These are phyloP conservation scores for Pomatorhinus ruficollis DNA, from an alignment of 2,113 vertebrate genomes.

Conservation along the genomic window DNA sequence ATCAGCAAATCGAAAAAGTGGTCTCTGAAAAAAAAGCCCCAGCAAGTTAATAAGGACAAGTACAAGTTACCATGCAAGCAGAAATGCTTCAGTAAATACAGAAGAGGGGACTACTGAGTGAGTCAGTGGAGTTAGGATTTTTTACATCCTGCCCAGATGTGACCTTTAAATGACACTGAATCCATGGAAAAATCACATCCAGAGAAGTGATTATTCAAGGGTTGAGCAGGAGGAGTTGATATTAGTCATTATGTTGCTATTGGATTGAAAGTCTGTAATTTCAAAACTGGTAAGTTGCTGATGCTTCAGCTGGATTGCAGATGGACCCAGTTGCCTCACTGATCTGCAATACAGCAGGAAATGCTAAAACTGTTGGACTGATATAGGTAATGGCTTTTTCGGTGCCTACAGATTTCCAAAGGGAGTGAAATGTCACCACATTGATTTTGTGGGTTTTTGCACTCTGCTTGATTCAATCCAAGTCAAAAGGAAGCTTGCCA, in stretches of 20 bases:
- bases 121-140: not conserved
- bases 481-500: slow-evolving; percentile 3
- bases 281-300: not conserved
- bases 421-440: slow-evolving; percentile 10
- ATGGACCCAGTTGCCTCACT: not conserved
- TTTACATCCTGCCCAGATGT: not conserved
- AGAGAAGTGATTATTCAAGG: not conserved
- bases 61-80: not conserved
- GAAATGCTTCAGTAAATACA: not conserved
- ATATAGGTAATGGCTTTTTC: slow-evolving; percentile 3
- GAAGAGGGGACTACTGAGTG: not conserved
- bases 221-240: not conserved
- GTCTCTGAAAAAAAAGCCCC: not conserved
- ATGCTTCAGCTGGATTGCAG: not conserved
- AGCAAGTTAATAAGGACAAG: not conserved
- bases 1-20: not conserved
- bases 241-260: not conserved
- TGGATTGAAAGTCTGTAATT: not conserved
- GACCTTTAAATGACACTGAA: not conserved
- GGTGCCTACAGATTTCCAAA: not conserved
- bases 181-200: not conserved
- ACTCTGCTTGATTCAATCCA: not conserved
- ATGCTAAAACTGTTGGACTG: not conserved
- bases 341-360: not conserved
- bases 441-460: slow-evolving; percentile 13